Conservation (phyloP, 2,113 vertebrate species). For the Sardina pilchardus region DNA sequence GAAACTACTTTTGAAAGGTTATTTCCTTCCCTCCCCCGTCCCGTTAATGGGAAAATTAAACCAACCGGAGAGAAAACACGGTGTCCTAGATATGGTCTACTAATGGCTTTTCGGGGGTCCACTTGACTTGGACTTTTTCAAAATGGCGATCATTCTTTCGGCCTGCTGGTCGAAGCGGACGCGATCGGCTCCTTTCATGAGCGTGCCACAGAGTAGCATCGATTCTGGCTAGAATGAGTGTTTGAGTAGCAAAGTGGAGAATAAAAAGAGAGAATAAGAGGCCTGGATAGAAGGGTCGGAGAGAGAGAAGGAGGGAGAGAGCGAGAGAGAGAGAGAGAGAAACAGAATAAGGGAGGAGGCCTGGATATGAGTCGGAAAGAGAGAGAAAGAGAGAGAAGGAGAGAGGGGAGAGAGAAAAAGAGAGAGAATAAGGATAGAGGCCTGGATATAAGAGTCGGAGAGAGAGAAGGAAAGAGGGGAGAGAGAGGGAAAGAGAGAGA, state of each 20-base stretch:
- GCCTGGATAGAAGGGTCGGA: constrained; percentile 27
- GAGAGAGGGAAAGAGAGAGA: too few relatives aligned
- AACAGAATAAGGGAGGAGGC: too few relatives aligned
- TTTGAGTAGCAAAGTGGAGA: neutral
- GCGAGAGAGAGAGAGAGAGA: too few relatives aligned
- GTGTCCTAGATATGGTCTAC: neutral
- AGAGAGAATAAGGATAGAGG: too few relatives aligned
- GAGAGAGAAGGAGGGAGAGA: neutral
- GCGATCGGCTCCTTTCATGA: neutral
- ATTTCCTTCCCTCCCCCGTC: neutral
- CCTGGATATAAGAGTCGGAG: too few relatives aligned
- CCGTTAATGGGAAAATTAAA: constrained; percentile 13
- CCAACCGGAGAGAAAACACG: neutral
- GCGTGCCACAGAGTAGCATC: neutral
- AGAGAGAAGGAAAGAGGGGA: too few relatives aligned
- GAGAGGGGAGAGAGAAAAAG: too few relatives aligned
- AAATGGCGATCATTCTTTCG: neutral
- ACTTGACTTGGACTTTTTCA: neutral
- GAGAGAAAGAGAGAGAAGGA: too few relatives aligned
- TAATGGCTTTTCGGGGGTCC: neutral
- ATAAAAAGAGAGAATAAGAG: neutral
- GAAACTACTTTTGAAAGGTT: constrained; percentile 1
- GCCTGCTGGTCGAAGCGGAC: neutral
- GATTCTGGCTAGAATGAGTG: neutral
- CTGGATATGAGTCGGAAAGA: too few relatives aligned